Conservation (phyloP, 2,888 invertebrate species). For the Odontocerum albicorne region DNA sequence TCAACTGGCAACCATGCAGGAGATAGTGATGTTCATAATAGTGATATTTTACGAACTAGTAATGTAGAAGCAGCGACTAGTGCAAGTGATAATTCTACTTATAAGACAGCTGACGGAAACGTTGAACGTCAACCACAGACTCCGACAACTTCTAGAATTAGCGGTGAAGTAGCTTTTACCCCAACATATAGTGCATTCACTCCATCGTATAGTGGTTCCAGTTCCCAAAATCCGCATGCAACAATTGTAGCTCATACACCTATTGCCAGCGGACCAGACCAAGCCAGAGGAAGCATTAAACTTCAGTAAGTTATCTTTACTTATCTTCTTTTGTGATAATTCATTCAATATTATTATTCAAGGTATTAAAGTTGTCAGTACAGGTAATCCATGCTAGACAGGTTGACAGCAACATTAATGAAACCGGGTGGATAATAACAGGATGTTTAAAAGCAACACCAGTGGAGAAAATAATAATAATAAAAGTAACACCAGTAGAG, state of each 20-base stretch:
- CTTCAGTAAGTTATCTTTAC: slow-evolving; percentile 65
- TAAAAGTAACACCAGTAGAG: no score
- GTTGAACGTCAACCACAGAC: slow-evolving; percentile 5
- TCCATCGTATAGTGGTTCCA: slow-evolving; percentile 43
- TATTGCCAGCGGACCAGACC: slow-evolving; percentile 56
- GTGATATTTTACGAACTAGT: slow-evolving; percentile 8
- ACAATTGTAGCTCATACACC: slow-evolving; percentile 57
- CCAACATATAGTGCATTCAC: slow-evolving; percentile 49
- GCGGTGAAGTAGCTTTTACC: slow-evolving; percentile 50
- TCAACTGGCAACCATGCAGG: not conserved
- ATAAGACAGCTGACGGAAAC: no score
- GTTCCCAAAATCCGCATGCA: slow-evolving; percentile 56
- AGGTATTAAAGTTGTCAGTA: no score
- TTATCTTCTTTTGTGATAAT: no score
- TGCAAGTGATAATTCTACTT: slow-evolving; percentile 12
- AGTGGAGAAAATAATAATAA: no score
- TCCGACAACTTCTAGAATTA: slow-evolving; percentile 38
- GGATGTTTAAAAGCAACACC: no score
- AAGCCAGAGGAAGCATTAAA: slow-evolving; percentile 62
- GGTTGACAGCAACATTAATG: no score
- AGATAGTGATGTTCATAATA: slow-evolving; percentile 4
- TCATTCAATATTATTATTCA: no score
- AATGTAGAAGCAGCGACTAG: not conserved
- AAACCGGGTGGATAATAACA: no score
- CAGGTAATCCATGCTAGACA: no score